Percentiles rank a stretch among this genome's conserved stretches.
These are phyloP conservation scores for Pammene aurita DNA, from an alignment of 2,888 invertebrate species.

Conservation along the genomic window DNA sequence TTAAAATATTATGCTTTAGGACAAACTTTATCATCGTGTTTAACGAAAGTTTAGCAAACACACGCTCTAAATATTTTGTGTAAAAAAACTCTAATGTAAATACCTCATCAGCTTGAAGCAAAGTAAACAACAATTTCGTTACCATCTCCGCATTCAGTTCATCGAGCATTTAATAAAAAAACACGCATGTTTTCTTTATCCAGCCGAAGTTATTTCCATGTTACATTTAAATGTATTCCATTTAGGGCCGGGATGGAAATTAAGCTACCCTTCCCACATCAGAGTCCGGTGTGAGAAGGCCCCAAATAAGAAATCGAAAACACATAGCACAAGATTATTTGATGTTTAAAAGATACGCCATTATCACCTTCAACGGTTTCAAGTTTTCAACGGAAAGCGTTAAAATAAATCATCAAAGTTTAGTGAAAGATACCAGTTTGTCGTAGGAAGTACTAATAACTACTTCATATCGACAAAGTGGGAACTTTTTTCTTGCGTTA, in stretches of 20 bases:
- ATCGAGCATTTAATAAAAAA: slow-evolving; percentile 8
- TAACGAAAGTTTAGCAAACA: too few relatives aligned
- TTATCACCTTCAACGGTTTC: too few relatives aligned
- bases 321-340: slow-evolving; percentile 47
- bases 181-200: slow-evolving; percentile 26
- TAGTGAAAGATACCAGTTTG: too few relatives aligned
- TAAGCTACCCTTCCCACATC: slow-evolving; percentile 56
- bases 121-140: slow-evolving; percentile 17
- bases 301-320: slow-evolving; percentile 64
- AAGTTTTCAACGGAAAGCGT: too few relatives aligned
- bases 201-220: slow-evolving; percentile 36
- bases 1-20: too few relatives aligned
- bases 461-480: too few relatives aligned
- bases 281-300: slow-evolving; percentile 46
- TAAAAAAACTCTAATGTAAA: not conserved
- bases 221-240: slow-evolving; percentile 43
- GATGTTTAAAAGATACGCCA: not conserved
- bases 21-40: too few relatives aligned
- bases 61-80: not conserved
- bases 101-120: not conserved
- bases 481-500: too few relatives aligned
- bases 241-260: slow-evolving; percentile 60
- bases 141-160: slow-evolving; percentile 6
- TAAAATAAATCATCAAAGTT: too few relatives aligned
- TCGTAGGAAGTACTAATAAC: too few relatives aligned